A percentile compares a stretch with the other conserved stretches of the same genome.
phyloP scores from a whole-genome alignment of 2,888 invertebrate species.

The Harpalus rubripes region DNA sequence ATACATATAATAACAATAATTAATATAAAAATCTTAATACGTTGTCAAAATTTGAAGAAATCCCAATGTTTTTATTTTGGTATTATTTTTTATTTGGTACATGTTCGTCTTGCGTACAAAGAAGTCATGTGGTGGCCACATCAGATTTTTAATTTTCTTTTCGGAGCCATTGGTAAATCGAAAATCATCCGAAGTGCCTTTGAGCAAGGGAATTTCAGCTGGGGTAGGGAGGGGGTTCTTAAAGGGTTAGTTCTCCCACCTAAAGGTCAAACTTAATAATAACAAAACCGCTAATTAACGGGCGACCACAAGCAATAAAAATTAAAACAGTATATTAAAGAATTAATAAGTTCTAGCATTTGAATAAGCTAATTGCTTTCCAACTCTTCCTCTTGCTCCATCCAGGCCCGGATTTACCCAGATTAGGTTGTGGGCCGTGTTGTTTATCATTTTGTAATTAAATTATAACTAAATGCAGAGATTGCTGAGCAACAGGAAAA shows the following conservation, averaged over 20 bases:
- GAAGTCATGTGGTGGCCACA: no score
- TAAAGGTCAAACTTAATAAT: conserved; percentile 58
- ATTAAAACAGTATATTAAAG: conserved; percentile 68
- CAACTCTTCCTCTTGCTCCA: conserved; percentile 11
- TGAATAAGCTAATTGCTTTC: conserved; percentile 67
- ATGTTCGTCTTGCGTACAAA: no score
- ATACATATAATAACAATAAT: no score
- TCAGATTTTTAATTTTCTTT: no score
- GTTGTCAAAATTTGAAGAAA: no score
- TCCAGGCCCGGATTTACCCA: conserved; percentile 60
- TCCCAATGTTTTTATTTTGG: no score
- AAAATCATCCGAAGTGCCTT: neutral
- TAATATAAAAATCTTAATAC: no score
- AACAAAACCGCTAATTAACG: conserved; percentile 58
- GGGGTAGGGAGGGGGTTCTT: neutral
- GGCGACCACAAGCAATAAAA: conserved; percentile 59
- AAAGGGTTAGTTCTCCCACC: neutral
- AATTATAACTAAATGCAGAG: conserved; percentile 44
- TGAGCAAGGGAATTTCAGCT: neutral
- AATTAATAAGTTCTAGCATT: conserved; percentile 65
- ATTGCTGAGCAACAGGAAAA: conserved; percentile 31
- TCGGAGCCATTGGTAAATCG: neutral
- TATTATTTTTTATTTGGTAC: no score
- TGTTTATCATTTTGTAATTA: conserved; percentile 66
- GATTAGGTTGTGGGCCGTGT: conserved; percentile 55